Conservation (phyloP, 1,140 invertebrate genomes). For the Helicoverpa zea region DNA sequence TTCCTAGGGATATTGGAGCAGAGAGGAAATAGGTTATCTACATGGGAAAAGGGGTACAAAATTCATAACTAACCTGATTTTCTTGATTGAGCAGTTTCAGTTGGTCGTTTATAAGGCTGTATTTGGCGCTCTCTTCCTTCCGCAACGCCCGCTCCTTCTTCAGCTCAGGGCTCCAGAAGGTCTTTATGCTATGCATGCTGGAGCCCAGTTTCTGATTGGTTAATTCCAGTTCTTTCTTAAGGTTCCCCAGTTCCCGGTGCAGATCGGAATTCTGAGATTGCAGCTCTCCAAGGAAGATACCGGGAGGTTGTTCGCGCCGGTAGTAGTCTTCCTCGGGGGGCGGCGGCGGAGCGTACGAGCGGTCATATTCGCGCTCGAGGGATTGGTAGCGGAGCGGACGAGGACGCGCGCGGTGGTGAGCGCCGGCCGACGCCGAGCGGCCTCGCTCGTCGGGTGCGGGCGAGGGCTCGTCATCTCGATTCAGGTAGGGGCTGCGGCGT, state of each 20-base stretch:
- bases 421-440: slow-evolving; percentile 85
- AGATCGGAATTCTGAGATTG: slow-evolving; percentile 98
- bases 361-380: slow-evolving; percentile 81
- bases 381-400: slow-evolving; percentile 81
- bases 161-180: slow-evolving; percentile 99
- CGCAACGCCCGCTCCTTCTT: slow-evolving; percentile 98
- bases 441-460: slow-evolving; percentile 88
- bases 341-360: slow-evolving; percentile 80
- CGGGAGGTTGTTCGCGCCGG: slow-evolving; percentile 76
- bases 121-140: slow-evolving; percentile 99
- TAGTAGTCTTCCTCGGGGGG: slow-evolving; percentile 82
- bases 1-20: slow-evolving; percentile 2
- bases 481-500: slow-evolving; percentile 90
- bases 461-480: slow-evolving; percentile 92
- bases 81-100: slow-evolving; percentile 98
- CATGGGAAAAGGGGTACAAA: background rate
- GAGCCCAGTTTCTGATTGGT: slow-evolving; percentile 99
- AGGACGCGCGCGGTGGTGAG: slow-evolving; percentile 78
- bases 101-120: slow-evolving; percentile 98
- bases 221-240: slow-evolving; percentile 98
- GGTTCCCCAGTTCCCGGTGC: slow-evolving; percentile 97
- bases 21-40: background rate
- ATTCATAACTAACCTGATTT: slow-evolving; percentile 93
- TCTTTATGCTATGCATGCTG: slow-evolving; percentile 99
- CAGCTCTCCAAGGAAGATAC: slow-evolving; percentile 94